phyloP scores from a whole-genome alignment of 2,888 invertebrate genomes.

The Lucinisca nassula region DNA sequence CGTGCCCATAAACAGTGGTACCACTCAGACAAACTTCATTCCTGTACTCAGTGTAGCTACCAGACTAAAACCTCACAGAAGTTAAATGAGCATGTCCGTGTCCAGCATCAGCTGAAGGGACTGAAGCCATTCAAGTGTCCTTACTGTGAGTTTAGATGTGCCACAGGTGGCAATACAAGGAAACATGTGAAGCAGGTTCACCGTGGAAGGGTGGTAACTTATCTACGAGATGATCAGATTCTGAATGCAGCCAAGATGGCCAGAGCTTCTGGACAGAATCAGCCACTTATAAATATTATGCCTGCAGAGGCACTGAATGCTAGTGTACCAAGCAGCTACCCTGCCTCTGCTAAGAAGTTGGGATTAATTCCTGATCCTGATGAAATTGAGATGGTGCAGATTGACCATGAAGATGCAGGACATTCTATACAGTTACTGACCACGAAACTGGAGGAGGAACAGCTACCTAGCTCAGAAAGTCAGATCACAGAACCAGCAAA shows the following conservation, averaged over 20 bases:
- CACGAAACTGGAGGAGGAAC: background rate
- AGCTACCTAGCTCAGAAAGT: background rate
- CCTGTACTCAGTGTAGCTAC: slow-evolving; percentile 78
- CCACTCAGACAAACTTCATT: slow-evolving; percentile 73
- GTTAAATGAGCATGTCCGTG: slow-evolving; percentile 78
- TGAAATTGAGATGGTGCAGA: background rate
- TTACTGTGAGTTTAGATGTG: slow-evolving; percentile 79
- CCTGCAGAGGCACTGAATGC: background rate
- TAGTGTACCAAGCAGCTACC: background rate
- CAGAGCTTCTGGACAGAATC: slow-evolving; percentile 63
- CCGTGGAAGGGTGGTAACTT: slow-evolving; percentile 74
- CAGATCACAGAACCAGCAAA: background rate
- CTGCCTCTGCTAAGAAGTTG: background rate
- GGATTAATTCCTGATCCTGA: background rate
- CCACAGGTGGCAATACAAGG: slow-evolving; percentile 80
- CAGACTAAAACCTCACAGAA: slow-evolving; percentile 73
- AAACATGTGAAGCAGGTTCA: slow-evolving; percentile 80
- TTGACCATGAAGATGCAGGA: too few relatives aligned
- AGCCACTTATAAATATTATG: slow-evolving; percentile 33
- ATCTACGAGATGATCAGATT: slow-evolving; percentile 69
- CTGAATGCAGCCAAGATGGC: slow-evolving; percentile 67
- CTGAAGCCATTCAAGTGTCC: slow-evolving; percentile 80
- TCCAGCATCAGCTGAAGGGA: slow-evolving; percentile 80
- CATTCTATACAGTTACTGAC: too few relatives aligned
- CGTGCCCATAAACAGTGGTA: slow-evolving; percentile 75